A percentile compares a stretch with the other conserved stretches of the same genome.
These are phyloP conservation scores for Globia sparganii DNA, from an alignment of 2,888 invertebrate species.

Conservation along the genomic window DNA sequence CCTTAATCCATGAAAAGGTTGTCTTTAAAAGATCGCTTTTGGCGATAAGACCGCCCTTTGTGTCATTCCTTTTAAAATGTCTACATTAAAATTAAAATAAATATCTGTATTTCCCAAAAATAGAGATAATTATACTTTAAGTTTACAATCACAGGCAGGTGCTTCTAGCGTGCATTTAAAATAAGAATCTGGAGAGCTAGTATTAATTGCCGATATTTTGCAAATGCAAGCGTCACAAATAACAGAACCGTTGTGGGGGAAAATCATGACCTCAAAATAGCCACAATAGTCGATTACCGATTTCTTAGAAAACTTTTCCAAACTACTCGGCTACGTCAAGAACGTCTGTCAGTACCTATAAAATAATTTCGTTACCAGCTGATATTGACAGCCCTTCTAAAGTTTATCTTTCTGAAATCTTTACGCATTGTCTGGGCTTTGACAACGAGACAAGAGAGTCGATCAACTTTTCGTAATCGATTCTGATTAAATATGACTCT, in stretches of 20 bases:
- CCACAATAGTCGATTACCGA: slow-evolving; percentile 39
- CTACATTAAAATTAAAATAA: too few relatives aligned
- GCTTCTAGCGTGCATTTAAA: not conserved
- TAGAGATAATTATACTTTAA: too few relatives aligned
- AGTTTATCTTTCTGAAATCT: slow-evolving; percentile 60
- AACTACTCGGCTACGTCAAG: slow-evolving; percentile 19
- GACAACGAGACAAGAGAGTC: slow-evolving; percentile 68
- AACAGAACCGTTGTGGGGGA: not conserved
- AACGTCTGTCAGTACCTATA: slow-evolving; percentile 18
- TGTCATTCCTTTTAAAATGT: not conserved
- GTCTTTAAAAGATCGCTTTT: not conserved
- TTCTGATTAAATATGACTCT: slow-evolving; percentile 74
- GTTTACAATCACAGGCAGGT: too few relatives aligned
- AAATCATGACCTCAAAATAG: slow-evolving; percentile 16
- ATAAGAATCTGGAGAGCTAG: not conserved
- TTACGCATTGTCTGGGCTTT: slow-evolving; percentile 61
- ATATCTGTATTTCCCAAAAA: too few relatives aligned
- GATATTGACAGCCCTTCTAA: slow-evolving; percentile 59
- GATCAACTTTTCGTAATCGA: slow-evolving; percentile 77
- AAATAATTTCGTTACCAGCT: slow-evolving; percentile 50
- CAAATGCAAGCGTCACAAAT: not conserved
- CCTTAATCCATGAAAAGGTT: not conserved
- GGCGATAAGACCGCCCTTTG: not conserved
- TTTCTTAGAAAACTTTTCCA: slow-evolving; percentile 33
- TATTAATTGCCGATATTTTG: too few relatives aligned